Base-by-base conservation (phyloP, 64 coral and sea anemone genomes). In the Montipora capricornis region DNA sequence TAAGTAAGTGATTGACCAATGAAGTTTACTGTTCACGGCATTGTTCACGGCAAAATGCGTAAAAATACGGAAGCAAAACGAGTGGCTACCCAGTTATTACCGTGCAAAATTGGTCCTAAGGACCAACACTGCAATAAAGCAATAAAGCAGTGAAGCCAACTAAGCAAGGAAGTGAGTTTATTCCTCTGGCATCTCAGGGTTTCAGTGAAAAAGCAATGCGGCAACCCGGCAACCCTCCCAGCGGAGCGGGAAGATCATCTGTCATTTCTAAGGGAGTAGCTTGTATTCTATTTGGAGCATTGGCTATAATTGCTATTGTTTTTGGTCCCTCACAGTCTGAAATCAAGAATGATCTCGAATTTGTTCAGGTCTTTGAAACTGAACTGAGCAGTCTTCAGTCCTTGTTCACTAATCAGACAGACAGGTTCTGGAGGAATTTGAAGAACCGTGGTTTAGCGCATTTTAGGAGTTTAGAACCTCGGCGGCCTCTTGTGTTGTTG, bases 401-500 rank as follows among this genome's bases (percentile, higher is more conserved):
- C 0, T 66, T 60, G 19, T 98, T 96, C 48, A 92, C 79, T 14
- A 88, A 88, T 67, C 97, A 98, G 75, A 88, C 91, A 3, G 17
- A 20, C 51, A 62, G 88, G 5, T 78, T 93, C 77, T 98, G 91
- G 94, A 59, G 74, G 58, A 94, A 80, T 37, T 44, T 98, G 5
- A 94, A 77, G 70, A 74, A 59, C 57, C 74, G 97, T 61, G 78
- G 94, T 1, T n/a, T 73, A 67, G 77, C 85, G 6, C 92, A 99
- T 82, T 47, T 96, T 3, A 77, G 64, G 12, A 83, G 85, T 8
- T 58, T 19, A 11, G 10, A 66, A 6, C 92, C 95, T 0, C 60
- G 64, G 3, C 92, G 92, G 74, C 98, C 98, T 26, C 83, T 99
- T 24, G 92, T 96, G 8, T 69, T 99, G 2, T 9, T 96, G 69